A percentile compares a stretch with the other conserved stretches of the same genome.
Conservation (phyloP, 2,113 vertebrate genomes). For the Phyllostomus discolor region DNA sequence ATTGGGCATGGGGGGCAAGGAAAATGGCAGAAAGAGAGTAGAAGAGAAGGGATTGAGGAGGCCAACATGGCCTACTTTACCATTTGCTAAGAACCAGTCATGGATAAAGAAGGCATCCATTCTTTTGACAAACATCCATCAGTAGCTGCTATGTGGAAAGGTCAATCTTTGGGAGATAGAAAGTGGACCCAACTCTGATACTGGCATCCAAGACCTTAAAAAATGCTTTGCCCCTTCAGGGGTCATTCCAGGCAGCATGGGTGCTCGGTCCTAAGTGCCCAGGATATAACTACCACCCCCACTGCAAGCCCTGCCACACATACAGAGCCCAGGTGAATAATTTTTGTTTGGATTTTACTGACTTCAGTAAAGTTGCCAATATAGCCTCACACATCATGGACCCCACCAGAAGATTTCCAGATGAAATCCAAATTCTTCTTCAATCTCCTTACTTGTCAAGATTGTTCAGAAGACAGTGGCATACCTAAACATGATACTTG, state of each 20-base stretch:
- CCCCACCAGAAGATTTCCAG: neutral
- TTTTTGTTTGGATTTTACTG: neutral
- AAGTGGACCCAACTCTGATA: neutral
- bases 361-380: neutral
- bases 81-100: neutral
- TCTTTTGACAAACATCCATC: neutral
- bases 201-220: neutral
- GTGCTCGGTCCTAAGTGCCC: fast-evolving
- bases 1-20: neutral
- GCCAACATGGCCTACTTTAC: neutral
- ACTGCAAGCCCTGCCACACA: neutral
- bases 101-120: neutral
- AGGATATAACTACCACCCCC: neutral
- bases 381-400: neutral
- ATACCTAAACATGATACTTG: too few species aligned
- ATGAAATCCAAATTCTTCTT: neutral
- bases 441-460: neutral
- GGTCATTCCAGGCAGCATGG: neutral
- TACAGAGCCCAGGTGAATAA: neutral
- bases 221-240: neutral
- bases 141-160: neutral
- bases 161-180: neutral
- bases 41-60: neutral
- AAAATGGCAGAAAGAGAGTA: neutral
- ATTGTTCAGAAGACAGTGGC: too few species aligned